These are phyloP conservation scores for Anthopleura sola DNA, from an alignment of 64 coral and sea anemone genomes.

Conservation along the genomic window DNA sequence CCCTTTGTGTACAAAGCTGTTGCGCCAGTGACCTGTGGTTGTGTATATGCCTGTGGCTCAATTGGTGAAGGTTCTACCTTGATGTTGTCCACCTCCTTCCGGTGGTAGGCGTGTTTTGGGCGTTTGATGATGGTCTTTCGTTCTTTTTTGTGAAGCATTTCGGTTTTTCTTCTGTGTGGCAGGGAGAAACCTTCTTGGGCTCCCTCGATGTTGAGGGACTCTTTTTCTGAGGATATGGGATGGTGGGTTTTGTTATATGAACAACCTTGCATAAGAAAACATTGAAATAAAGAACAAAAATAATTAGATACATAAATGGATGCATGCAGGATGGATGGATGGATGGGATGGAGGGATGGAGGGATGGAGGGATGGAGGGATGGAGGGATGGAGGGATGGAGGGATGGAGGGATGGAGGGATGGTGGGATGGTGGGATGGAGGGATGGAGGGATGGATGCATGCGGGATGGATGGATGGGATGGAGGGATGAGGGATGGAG, in stretches of 20 bases:
- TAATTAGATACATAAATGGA: no score
- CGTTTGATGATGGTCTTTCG: conserved; percentile 44
- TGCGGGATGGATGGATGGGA: no score
- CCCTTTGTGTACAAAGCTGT: background rate
- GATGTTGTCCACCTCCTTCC: conserved; percentile 26
- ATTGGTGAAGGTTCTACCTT: background rate
- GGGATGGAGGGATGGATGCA: no score
- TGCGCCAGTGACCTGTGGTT: background rate
- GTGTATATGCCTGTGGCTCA: background rate
- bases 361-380: no score
- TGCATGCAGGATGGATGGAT: no score
- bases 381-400: no score
- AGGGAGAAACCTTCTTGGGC: background rate
- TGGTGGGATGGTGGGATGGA: no score
- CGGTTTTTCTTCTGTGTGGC: background rate
- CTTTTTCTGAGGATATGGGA: background rate
- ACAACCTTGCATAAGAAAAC: background rate
- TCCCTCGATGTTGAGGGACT: background rate
- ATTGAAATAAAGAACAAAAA: no score
- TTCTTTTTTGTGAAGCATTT: conserved; percentile 56
- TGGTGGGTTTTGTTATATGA: background rate
- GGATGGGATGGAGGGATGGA: no score
- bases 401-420: no score
- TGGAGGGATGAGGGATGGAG: no score
- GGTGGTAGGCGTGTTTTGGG: conserved; percentile 36